phyloP scores from a whole-genome alignment of 2,797 vertebrate genomes.

The Hafferia zeledoni region DNA sequence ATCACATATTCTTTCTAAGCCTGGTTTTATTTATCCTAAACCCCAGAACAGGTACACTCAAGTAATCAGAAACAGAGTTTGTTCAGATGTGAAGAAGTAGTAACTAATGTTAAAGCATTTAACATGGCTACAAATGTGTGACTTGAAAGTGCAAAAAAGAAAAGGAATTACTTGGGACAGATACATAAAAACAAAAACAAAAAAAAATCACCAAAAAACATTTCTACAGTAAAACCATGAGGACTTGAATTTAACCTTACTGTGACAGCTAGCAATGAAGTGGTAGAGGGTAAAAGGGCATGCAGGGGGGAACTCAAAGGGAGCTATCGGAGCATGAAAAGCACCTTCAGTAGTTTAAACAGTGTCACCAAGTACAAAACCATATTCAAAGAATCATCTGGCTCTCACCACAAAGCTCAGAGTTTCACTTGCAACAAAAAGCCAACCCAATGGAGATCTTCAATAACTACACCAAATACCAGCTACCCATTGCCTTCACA shows the following conservation, averaged over 20 bases:
- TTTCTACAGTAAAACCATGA: background rate
- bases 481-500: background rate
- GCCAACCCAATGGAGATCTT: background rate
- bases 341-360: background rate
- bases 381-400: background rate
- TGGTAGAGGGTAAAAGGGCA: background rate
- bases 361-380: background rate
- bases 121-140: background rate
- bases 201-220: background rate
- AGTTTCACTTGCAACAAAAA: background rate
- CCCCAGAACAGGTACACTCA: background rate
- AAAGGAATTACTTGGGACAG: background rate
- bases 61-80: background rate
- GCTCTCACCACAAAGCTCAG: too few relatives aligned
- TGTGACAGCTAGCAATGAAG: background rate
- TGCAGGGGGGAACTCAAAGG: background rate
- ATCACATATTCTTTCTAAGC: fast-evolving
- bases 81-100: background rate
- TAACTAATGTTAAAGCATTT: background rate
- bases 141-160: background rate
- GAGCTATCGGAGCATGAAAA: background rate
- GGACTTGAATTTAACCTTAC: background rate
- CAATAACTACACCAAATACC: background rate
- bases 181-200: background rate
- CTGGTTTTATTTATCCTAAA: background rate